Percentiles rank a stretch among this genome's conserved stretches.
phyloP scores from a whole-genome alignment of 1,140 invertebrate species.

The Zaprionus africanus region DNA sequence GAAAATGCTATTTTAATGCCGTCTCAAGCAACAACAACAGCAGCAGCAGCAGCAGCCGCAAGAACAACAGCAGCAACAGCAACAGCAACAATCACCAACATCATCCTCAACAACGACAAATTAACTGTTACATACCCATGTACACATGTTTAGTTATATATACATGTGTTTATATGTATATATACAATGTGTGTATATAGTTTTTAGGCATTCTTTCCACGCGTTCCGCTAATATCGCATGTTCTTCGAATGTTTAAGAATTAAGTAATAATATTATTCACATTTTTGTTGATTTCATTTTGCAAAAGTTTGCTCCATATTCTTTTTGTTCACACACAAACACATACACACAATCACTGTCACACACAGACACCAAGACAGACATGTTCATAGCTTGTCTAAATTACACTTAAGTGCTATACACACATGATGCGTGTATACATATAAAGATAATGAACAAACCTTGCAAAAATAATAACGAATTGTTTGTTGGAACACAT shows the following conservation, averaged over 20 bases:
- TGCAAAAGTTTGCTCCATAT: conserved; percentile 30
- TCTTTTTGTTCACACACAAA: conserved; percentile 38
- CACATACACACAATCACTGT: conserved; percentile 24
- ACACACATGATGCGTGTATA: conserved; percentile 40
- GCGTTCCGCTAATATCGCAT: conserved; percentile 47
- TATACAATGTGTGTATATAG: conserved; percentile 4
- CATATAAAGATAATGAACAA: conserved; percentile 23
- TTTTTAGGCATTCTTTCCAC: conserved; percentile 31
- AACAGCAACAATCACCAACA: neutral
- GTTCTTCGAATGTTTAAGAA: conserved; percentile 69
- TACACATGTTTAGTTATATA: neutral
- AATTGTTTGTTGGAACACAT: conserved; percentile 36
- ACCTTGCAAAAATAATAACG: conserved; percentile 16
- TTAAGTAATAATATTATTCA: conserved; percentile 41
- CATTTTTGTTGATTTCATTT: conserved; percentile 27
- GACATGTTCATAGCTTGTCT: conserved; percentile 28
- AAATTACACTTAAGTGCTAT: conserved; percentile 50
- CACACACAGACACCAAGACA: conserved; percentile 1
- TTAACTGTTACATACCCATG: conserved; percentile 8
- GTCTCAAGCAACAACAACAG: conserved; percentile 8
- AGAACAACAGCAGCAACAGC: neutral
- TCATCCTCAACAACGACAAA: conserved; percentile 12
- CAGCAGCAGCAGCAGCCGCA: conserved; percentile 9
- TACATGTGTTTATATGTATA: neutral
- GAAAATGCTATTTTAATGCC: conserved; percentile 12